Conservation (phyloP, 1,140 invertebrate genomes). For the Drosophila pseudoananassae region DNA sequence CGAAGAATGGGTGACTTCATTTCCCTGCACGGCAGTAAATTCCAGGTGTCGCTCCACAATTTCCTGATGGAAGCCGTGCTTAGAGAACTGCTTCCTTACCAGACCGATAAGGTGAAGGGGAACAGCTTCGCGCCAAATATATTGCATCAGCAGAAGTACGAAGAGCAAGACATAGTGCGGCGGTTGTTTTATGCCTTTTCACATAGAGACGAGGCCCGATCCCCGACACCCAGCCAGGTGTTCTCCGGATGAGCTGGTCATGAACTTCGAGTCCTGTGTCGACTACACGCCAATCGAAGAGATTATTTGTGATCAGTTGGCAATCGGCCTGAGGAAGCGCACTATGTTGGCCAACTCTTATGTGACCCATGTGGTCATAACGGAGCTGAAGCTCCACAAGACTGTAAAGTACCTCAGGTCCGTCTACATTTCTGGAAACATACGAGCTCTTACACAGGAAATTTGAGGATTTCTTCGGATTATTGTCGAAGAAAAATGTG, state of each 20-base stretch:
- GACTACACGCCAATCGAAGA: slow-evolving; percentile 21
- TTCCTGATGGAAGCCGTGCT: slow-evolving; percentile 7
- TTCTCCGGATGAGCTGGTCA: slow-evolving; percentile 14
- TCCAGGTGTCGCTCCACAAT: neutral
- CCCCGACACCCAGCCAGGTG: neutral
- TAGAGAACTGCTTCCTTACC: slow-evolving; percentile 17
- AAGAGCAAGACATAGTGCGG: slow-evolving; percentile 8
- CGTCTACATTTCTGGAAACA: slow-evolving; percentile 9
- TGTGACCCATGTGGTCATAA: slow-evolving; percentile 5
- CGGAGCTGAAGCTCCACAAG: slow-evolving; percentile 1
- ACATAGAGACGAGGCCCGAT: slow-evolving; percentile 23
- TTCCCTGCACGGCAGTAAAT: neutral
- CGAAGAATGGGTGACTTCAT: slow-evolving; percentile 9
- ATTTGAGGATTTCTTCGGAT: neutral
- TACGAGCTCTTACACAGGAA: neutral
- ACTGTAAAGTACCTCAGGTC: slow-evolving; percentile 1
- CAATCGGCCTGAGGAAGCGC: slow-evolving; percentile 5
- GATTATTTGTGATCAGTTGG: slow-evolving; percentile 21
- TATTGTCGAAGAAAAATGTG: neutral
- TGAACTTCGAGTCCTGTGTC: slow-evolving; percentile 15
- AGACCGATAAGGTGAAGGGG: neutral
- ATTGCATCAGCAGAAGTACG: slow-evolving; percentile 16
- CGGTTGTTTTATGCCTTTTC: slow-evolving; percentile 25
- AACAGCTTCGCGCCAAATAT: neutral
- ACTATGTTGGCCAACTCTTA: slow-evolving; percentile 16